Evolutionary conservation across 2,888 invertebrate genomes (phyloP), one percentile per base, ranked within the genome.

Genomic region (Eupelmus urozonus): DNA sequence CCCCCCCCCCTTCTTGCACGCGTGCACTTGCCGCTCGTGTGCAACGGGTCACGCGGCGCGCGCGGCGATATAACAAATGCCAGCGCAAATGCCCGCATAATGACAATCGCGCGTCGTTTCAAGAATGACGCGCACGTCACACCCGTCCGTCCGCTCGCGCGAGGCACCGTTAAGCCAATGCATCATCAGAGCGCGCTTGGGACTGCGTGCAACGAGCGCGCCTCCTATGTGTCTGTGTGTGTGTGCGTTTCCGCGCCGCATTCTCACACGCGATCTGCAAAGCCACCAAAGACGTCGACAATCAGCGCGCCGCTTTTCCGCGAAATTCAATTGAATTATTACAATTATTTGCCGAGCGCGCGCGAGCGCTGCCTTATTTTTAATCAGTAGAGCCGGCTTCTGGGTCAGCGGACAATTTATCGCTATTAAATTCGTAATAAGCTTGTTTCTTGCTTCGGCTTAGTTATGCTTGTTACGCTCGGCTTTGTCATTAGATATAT

Each of bases 151-250:
- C 53, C 11, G 60, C 16, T 53, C n/a, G n/a, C n/a, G 40, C 20
- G 67, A n/a, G 74, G 78, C 74, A 82, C 84, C 82, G 84, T 84
- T 84, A 84, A 67, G 45, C 76, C 77, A 79, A 81, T 81, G 81
- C 81, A 81, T 82, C 84, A 80, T 80, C 80, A 78, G 81, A 23
- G 34, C n/a, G n/a, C n/a, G n/a, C n/a, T n/a, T 4, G 5, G 18
- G 59, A 25, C 25, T 34, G 34, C 34, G 34, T 34, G 49, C 16
- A 16, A 16, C 16, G 13, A 49, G 4, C n/a, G 65, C 27, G n/a
- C n/a, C n/a, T n/a, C n/a, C 16, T 70, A 34, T 42, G 20, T 18
- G 66, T 23, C 34, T 13, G 20, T 5, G 2, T 55, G 16, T 55
- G 16, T 16, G 49, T 11, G 11, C 27, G n/a, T 34, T 60, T 34